Percentiles rank a stretch among this genome's conserved stretches.
Conservation (phyloP, 2,888 invertebrate species). For the Drosophila hawaiiensis region DNA sequence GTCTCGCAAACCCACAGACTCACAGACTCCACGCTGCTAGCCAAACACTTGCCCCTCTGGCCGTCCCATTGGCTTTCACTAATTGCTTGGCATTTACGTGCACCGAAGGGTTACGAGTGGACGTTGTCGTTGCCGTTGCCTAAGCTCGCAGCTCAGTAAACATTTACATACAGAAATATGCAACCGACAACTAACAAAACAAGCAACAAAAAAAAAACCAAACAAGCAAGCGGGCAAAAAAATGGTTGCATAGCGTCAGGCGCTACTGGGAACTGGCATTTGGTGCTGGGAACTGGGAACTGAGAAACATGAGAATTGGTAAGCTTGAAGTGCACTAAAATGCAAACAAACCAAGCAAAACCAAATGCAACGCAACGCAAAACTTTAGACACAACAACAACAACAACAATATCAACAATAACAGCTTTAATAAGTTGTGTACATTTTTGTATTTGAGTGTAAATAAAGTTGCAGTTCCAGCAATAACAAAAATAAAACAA, state of each 20-base stretch:
- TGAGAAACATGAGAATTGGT: slow-evolving; percentile 17
- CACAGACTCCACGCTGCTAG: neutral
- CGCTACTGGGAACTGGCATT: slow-evolving; percentile 34
- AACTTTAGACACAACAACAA: slow-evolving; percentile 76
- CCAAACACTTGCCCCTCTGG: neutral
- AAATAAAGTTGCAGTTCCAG: slow-evolving; percentile 70
- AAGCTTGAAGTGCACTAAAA: slow-evolving; percentile 52
- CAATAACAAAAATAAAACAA: slow-evolving; percentile 31
- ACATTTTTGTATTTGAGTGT: slow-evolving; percentile 77
- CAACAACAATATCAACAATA: slow-evolving; percentile 42
- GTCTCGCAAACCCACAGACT: slow-evolving; percentile 18
- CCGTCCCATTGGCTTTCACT: slow-evolving; percentile 41
- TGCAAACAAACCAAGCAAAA: slow-evolving; percentile 50
- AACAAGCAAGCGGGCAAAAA: slow-evolving; percentile 33
- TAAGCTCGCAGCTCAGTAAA: slow-evolving; percentile 59
- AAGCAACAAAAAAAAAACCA: slow-evolving; percentile 33
- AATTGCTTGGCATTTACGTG: slow-evolving; percentile 75
- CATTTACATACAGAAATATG: slow-evolving; percentile 76
- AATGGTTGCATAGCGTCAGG: slow-evolving; percentile 64
- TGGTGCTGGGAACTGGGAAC: neutral
- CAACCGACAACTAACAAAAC: slow-evolving; percentile 65
- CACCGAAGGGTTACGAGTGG: slow-evolving; percentile 61
- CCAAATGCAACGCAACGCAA: slow-evolving; percentile 45
- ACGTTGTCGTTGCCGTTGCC: slow-evolving; percentile 27
- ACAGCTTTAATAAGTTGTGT: slow-evolving; percentile 76